These are phyloP conservation scores for Malurus elegans DNA, from an alignment of 2,113 vertebrate species.

Conservation along the genomic window DNA sequence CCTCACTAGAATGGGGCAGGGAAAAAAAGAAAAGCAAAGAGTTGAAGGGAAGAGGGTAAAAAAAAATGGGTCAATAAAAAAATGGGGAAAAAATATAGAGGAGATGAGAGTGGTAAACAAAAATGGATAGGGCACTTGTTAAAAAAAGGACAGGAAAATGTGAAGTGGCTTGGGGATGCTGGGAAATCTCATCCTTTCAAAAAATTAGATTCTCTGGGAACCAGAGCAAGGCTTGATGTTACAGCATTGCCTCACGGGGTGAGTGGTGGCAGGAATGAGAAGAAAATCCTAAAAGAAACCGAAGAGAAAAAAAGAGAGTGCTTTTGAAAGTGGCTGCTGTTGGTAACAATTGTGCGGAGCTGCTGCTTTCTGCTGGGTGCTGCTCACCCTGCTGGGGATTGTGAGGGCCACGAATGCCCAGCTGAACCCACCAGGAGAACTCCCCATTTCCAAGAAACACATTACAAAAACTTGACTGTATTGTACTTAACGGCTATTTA, in stretches of 20 bases:
- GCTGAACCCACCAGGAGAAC: not conserved
- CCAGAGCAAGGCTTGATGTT: not conserved
- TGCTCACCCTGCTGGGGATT: not conserved
- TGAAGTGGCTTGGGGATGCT: not conserved
- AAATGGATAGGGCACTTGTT: not conserved
- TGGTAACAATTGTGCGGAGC: not conserved
- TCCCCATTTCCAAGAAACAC: not conserved
- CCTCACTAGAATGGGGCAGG: not conserved
- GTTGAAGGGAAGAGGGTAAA: not conserved
- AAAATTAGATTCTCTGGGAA: not conserved
- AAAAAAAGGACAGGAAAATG: not conserved
- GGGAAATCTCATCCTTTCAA: not conserved
- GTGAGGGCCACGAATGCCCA: not conserved
- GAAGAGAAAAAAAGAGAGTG: not conserved
- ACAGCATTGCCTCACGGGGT: not conserved
- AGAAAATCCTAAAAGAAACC: not conserved
- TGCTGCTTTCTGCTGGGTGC: fast-evolving
- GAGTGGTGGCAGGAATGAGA: not conserved
- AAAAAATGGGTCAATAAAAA: not conserved
- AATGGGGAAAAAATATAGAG: not conserved
- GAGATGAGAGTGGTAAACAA: not conserved
- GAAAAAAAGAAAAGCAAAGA: not conserved
- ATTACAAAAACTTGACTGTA: not conserved
- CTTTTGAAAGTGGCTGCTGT: not conserved
- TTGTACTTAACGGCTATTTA: not conserved